A percentile compares a stretch with the other conserved stretches of the same genome.
Conservation (phyloP, 2,797 vertebrate genomes). For the Halcyon leucocephala region DNA sequence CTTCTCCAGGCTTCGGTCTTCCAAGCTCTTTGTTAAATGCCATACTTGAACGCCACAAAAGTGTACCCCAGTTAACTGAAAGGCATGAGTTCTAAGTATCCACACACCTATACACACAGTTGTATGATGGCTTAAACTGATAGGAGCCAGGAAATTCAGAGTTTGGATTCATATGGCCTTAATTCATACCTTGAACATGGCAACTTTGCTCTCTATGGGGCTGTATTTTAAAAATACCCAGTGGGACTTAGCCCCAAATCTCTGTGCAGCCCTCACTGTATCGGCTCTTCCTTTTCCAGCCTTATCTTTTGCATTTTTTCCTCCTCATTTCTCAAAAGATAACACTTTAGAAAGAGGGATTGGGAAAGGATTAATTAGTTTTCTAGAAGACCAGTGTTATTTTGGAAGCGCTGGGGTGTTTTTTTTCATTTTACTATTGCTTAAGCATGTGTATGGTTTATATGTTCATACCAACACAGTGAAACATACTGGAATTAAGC, state of each 20-base stretch:
- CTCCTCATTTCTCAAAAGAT: slow-evolving; percentile 6
- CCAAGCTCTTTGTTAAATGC: background rate
- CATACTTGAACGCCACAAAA: background rate
- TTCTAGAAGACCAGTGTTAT: background rate
- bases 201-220: background rate
- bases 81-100: slow-evolving; percentile 29
- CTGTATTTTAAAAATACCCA: slow-evolving; percentile 1
- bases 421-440: background rate
- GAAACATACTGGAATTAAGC: background rate
- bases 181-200: slow-evolving; percentile 39
- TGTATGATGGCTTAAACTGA: slow-evolving; percentile 38
- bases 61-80: slow-evolving; percentile 6
- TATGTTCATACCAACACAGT: background rate
- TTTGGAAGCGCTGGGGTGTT: background rate
- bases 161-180: slow-evolving; percentile 17
- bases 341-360: background rate
- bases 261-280: background rate
- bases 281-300: background rate
- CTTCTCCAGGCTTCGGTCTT: background rate
- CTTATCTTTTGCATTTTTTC: slow-evolving; percentile 10
- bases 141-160: slow-evolving; percentile 50
- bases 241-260: background rate
- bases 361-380: background rate
- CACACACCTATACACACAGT: slow-evolving; percentile 5
- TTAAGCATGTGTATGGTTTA: background rate